These are phyloP conservation scores for Rhynchomys soricoides DNA, from an alignment of 2,113 vertebrate genomes.

Conservation along the genomic window DNA sequence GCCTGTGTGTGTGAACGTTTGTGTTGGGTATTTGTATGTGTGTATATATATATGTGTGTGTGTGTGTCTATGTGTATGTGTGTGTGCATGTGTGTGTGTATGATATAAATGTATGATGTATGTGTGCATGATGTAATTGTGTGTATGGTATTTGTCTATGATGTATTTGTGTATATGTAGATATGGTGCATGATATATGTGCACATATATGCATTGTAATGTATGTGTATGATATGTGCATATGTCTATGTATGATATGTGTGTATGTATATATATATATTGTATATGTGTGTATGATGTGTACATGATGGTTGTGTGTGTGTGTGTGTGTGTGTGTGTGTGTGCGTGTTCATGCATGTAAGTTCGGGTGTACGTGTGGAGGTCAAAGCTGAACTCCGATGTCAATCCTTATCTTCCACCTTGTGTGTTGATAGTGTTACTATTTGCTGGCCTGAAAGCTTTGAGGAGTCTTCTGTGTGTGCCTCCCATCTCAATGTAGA, in stretches of 20 bases:
- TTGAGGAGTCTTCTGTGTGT: neutral
- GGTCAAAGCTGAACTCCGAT: neutral
- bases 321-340: neutral
- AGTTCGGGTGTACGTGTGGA: neutral
- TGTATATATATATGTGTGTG: too few species aligned
- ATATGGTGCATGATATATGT: too few species aligned
- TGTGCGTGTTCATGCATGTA: neutral
- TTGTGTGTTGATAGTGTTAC: neutral
- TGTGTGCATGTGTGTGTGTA: neutral
- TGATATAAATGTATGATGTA: neutral
- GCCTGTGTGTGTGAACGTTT: neutral
- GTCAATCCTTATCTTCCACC: neutral
- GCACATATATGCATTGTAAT: neutral
- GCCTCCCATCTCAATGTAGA: neutral
- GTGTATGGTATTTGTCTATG: neutral
- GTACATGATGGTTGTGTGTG: neutral
- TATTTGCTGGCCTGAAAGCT: neutral
- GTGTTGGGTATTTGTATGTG: neutral
- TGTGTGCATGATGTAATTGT: neutral
- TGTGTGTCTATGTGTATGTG: accelerated
- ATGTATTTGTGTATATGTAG: neutral
- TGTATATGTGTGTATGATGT: neutral
- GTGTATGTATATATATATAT: neutral
- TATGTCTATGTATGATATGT: neutral
- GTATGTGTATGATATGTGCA: neutral